Evolutionary conservation across 2,888 invertebrate species (phyloP), one percentile per base, ranked within the genome.

Genomic region (Chaetogeoica ovagalla): DNA sequence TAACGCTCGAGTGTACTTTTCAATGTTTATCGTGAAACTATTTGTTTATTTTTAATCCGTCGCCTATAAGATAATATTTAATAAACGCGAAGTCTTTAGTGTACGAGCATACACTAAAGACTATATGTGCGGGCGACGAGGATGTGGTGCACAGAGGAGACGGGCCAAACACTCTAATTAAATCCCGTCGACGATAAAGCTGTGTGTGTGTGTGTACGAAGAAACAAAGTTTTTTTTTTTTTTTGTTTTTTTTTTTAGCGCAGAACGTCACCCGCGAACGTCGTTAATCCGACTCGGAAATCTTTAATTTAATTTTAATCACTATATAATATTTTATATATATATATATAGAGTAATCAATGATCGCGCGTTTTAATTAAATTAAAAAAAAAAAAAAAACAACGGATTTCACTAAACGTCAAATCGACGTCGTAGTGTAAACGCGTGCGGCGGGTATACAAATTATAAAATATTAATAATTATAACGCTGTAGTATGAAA

Each of bases 1-100:
- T 6, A 43, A 1, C 6, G 1, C 8, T 43, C 9, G 9, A 43
- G 6, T 7, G 9, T 3, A 15, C 48, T 0, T 48, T 11, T 11
- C 0, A 48, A 15, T 11, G 70, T 1, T 13, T 19, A 4, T 48
- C 48, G 48, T 62, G 30, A 73, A 73, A 30, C 23, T 9, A n/a
- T 62, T 73, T 62, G 72, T 73, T 62, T 62, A n/a, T 73, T 73
- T 73, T 62, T 48, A 62, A 62, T 60, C 62, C n/a, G n/a, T 55
- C 4, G 19, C 48, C 19, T 30, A 13, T 30, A 2, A 48, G 30
- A 73, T 73, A 30, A 73, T 52, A 52, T 30, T 15, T 43, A n/a
- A 62, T n/a, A 52, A 52, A 48, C 52, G n/a, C 15, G n/a, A 73
- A 60, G 15, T 48, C 30, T n/a, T n/a, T n/a, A n/a, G 30, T 43